Percentiles rank a stretch among this genome's conserved stretches.
Evolutionary conservation across 2,797 vertebrate genomes (phyloP).

Genomic region (Melopsittacus undulatus): DNA sequence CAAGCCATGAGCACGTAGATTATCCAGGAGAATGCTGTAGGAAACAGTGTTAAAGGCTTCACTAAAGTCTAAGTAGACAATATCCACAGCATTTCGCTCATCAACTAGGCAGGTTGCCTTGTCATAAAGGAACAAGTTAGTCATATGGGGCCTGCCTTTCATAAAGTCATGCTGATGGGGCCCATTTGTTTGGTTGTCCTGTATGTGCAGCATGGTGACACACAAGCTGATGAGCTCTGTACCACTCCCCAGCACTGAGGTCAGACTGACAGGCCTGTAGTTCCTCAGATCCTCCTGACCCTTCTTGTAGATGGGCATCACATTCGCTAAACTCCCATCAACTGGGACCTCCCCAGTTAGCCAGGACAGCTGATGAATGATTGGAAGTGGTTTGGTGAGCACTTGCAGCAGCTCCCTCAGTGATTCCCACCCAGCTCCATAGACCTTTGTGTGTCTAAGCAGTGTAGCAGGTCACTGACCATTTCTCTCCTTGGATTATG

Average conservation of each 20-base stretch:
- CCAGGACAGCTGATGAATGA: neutral
- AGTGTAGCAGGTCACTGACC: neutral
- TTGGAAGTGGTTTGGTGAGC: neutral
- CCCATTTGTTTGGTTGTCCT: neutral
- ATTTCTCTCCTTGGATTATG: neutral
- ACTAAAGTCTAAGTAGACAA: neutral
- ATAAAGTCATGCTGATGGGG: neutral
- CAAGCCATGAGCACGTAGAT: neutral
- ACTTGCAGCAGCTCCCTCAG: neutral
- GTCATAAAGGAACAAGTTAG: neutral
- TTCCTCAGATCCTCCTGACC: neutral
- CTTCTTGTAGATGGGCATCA: neutral
- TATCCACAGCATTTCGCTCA: neutral
- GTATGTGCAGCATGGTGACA: fast-evolving
- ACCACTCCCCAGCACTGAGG: fast-evolving
- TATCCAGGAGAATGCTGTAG: neutral
- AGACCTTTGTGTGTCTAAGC: neutral
- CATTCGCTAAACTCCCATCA: neutral
- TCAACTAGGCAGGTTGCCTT: neutral
- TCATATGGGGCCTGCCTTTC: neutral
- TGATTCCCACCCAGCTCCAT: fast-evolving
- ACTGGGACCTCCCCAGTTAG: neutral
- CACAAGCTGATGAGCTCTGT: neutral
- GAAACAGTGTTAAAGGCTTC: neutral
- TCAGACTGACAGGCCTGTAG: neutral